Conservation (phyloP, 2,113 vertebrate genomes). For the Podarcis cretensis region DNA sequence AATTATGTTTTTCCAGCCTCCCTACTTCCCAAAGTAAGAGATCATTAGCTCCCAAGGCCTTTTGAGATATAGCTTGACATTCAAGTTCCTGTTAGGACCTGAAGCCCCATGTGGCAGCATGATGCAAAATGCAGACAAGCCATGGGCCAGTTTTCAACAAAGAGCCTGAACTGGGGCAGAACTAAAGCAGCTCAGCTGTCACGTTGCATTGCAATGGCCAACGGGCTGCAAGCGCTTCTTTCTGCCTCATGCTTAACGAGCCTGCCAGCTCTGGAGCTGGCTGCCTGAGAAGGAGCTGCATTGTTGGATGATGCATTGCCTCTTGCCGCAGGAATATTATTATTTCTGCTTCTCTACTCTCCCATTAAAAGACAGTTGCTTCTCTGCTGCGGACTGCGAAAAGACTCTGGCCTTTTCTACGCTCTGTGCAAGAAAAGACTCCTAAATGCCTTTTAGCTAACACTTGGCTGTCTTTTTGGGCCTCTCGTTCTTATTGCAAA, state of each 20-base stretch:
- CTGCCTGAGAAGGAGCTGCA: slow-evolving; percentile 54
- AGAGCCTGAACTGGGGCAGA: slow-evolving; percentile 68
- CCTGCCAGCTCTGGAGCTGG: slow-evolving; percentile 55
- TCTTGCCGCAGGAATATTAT: slow-evolving; percentile 58
- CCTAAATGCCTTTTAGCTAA: slow-evolving; percentile 13
- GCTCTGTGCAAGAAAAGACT: slow-evolving; percentile 16
- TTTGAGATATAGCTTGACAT: neutral
- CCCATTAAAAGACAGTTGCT: slow-evolving; percentile 46
- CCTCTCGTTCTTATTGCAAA: slow-evolving; percentile 30
- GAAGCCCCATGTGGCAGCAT: slow-evolving; percentile 43
- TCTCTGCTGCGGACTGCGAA: slow-evolving; percentile 16
- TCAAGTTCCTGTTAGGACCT: slow-evolving; percentile 37
- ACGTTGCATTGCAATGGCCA: slow-evolving; percentile 42
- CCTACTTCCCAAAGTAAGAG: neutral
- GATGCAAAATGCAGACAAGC: slow-evolving; percentile 42
- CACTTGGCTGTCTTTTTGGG: neutral
- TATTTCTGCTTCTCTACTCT: slow-evolving; percentile 53
- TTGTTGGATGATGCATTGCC: slow-evolving; percentile 60
- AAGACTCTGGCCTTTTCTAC: neutral
- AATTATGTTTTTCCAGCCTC: slow-evolving; percentile 25
- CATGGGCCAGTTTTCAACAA: slow-evolving; percentile 50
- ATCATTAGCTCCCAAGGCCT: neutral
- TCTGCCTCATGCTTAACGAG: slow-evolving; percentile 53
- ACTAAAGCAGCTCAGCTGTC: slow-evolving; percentile 71
- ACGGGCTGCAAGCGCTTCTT: slow-evolving; percentile 49